Conservation (phyloP, 2,888 invertebrate species). For the Allophyes oxyacanthae region DNA sequence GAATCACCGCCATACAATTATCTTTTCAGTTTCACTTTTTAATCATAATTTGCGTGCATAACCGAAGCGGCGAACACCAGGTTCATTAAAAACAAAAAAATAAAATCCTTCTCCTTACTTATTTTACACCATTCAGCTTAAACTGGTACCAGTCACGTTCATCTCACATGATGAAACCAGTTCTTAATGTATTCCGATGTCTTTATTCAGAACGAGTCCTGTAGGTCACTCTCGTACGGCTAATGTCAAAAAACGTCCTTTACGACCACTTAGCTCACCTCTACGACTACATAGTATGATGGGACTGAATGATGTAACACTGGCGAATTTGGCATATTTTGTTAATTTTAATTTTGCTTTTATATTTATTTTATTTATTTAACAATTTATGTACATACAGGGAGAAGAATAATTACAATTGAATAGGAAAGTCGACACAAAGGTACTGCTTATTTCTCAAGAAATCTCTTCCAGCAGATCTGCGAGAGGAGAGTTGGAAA, state of each 20-base stretch:
- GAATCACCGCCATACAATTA: too few relatives aligned
- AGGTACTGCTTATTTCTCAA: too few relatives aligned
- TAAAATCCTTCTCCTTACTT: too few relatives aligned
- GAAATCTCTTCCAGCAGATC: too few relatives aligned
- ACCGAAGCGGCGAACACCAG: too few relatives aligned
- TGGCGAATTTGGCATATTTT: slow-evolving; percentile 4
- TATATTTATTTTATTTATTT: neutral
- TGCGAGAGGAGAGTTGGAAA: too few relatives aligned
- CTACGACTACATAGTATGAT: slow-evolving; percentile 10
- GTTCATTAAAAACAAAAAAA: too few relatives aligned
- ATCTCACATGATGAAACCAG: slow-evolving; percentile 53
- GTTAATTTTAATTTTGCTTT: neutral
- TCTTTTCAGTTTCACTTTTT: too few relatives aligned
- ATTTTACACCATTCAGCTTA: slow-evolving; percentile 1
- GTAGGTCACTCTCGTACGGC: slow-evolving; percentile 63
- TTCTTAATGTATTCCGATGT: slow-evolving; percentile 58
- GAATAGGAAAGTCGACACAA: too few relatives aligned
- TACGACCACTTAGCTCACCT: slow-evolving; percentile 50
- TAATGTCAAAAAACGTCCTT: slow-evolving; percentile 64
- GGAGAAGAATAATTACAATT: too few relatives aligned
- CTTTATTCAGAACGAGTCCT: slow-evolving; percentile 59
- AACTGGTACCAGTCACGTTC: slow-evolving; percentile 1
- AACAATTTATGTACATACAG: too few relatives aligned
- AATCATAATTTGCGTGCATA: too few relatives aligned
- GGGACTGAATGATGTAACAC: slow-evolving; percentile 7